These are phyloP conservation scores for Pseudomyrmex flavicornis DNA, from an alignment of 1,140 invertebrate genomes.

Conservation along the genomic window DNA sequence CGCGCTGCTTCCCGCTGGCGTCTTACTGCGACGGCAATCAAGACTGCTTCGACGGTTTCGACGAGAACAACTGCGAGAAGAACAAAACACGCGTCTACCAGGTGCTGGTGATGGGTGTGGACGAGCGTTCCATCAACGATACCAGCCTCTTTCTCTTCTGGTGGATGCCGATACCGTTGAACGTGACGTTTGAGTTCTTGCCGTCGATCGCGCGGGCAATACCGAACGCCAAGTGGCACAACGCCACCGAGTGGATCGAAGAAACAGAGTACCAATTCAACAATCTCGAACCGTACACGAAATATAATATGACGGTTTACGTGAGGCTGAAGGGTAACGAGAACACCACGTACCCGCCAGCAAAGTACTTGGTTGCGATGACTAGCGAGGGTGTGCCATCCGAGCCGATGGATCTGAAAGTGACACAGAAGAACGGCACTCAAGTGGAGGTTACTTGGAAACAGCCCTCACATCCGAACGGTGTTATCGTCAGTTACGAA, in stretches of 20 bases:
- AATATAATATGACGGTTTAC: constrained; percentile 92
- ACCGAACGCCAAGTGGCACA: constrained; percentile 84
- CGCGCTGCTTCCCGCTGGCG: constrained; percentile 86
- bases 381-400: constrained; percentile 90
- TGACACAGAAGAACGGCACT: constrained; percentile 87
- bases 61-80: constrained; percentile 89
- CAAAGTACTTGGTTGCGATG: constrained; percentile 86
- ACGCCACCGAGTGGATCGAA: constrained; percentile 86
- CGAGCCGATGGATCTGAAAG: constrained; percentile 88
- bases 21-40: constrained; percentile 88
- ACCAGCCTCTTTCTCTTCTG: constrained; percentile 86
- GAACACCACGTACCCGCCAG: constrained; percentile 85
- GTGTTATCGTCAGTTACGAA: constrained; percentile 88
- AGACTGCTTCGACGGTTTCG: constrained; percentile 90
- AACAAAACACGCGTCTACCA: constrained; percentile 85
- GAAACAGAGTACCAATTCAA: constrained; percentile 87
- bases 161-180: constrained; percentile 83
- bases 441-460: constrained; percentile 89
- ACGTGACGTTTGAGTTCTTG: constrained; percentile 86
- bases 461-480: constrained; percentile 87
- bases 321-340: constrained; percentile 85
- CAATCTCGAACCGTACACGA: constrained; percentile 88
- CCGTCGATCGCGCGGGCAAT: constrained; percentile 85
- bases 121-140: constrained; percentile 84
- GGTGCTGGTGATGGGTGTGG: constrained; percentile 85